Conservation (phyloP, 1,140 invertebrate genomes). For the Danaus melanippus region DNA sequence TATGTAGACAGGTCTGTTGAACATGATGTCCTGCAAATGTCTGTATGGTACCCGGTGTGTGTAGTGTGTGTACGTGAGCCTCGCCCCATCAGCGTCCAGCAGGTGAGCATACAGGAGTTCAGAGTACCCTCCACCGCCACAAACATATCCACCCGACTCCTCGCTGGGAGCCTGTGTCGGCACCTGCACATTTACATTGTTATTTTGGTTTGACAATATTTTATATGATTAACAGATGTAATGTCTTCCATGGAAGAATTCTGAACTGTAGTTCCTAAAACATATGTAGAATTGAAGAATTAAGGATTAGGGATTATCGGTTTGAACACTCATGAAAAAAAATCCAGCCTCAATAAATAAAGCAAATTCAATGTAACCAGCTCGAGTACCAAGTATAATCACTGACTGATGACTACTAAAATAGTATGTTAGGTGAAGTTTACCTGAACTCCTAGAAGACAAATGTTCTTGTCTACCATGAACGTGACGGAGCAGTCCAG, state of each 20-base stretch:
- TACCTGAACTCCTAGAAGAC: conserved; percentile 79
- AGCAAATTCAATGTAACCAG: too few relatives aligned
- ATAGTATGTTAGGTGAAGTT: too few relatives aligned
- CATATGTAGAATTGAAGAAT: too few relatives aligned
- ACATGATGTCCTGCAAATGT: conserved; percentile 82
- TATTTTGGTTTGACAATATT: background rate
- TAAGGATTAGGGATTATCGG: too few relatives aligned
- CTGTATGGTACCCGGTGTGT: conserved; percentile 79
- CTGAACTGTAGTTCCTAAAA: too few relatives aligned
- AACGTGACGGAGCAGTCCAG: conserved; percentile 84
- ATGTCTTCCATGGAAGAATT: too few relatives aligned
- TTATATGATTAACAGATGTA: background rate
- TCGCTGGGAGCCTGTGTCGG: conserved; percentile 75
- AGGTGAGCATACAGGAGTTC: conserved; percentile 86
- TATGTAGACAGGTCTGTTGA: conserved; percentile 83
- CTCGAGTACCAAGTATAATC: too few relatives aligned
- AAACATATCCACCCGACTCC: conserved; percentile 38
- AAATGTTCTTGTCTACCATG: conserved; percentile 84
- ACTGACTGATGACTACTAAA: too few relatives aligned
- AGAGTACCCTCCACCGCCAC: conserved; percentile 71
- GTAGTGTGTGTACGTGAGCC: conserved; percentile 86
- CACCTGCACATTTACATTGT: conserved; percentile 57
- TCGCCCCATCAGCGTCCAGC: conserved; percentile 80
- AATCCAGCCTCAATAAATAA: too few relatives aligned
- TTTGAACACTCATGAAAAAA: too few relatives aligned